phyloP scores from a whole-genome alignment of 2,888 invertebrate genomes.

The Conistra vaccinii region DNA sequence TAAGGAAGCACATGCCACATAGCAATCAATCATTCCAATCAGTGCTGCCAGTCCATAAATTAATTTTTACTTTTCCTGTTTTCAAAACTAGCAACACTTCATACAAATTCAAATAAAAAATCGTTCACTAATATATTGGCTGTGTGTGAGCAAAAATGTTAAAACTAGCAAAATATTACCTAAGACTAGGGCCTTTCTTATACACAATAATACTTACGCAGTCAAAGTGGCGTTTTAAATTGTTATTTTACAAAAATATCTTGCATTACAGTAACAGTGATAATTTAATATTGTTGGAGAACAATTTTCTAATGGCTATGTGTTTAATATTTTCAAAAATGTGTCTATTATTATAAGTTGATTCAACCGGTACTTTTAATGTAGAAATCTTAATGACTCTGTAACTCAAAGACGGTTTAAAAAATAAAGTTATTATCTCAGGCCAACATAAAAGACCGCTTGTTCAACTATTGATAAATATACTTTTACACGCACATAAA shows the following conservation, averaged over 20 bases:
- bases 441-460: neutral
- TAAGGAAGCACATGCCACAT: constrained; percentile 74
- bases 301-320: constrained; percentile 60
- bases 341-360: constrained; percentile 27
- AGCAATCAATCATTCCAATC: constrained; percentile 52
- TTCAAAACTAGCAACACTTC: constrained; percentile 58
- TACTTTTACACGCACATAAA: constrained; percentile 18
- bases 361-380: neutral
- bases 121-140: constrained; percentile 72
- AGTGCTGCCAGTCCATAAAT: constrained; percentile 65
- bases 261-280: constrained; percentile 78
- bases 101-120: constrained; percentile 60
- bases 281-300: constrained; percentile 63
- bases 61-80: constrained; percentile 38
- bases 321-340: constrained; percentile 35
- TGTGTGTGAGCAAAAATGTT: constrained; percentile 83
- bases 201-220: constrained; percentile 81
- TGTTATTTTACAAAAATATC: constrained; percentile 80
- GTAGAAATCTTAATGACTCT: neutral
- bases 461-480: constrained; percentile 28
- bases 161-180: constrained; percentile 82
- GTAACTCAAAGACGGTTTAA: neutral
- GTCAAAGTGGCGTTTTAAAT: constrained; percentile 63
- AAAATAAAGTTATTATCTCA: neutral
- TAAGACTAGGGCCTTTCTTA: constrained; percentile 87